Conservation (phyloP, 2,797 vertebrate species). For the Distichodus sexfasciatus region DNA sequence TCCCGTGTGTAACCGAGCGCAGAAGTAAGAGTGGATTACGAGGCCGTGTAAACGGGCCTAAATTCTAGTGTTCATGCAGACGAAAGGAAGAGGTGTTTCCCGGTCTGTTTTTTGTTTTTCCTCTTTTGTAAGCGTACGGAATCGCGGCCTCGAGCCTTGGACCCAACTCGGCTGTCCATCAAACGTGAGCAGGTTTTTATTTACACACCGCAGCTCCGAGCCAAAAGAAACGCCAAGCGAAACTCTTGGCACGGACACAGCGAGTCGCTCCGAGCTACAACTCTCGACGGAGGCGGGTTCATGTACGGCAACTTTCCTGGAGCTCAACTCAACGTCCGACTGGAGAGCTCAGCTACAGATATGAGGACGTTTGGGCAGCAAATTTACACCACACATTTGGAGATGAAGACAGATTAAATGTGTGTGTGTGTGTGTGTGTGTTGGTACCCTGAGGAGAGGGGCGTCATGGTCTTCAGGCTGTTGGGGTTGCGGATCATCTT, state of each 20-base stretch:
- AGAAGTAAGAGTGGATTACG: too few relatives aligned
- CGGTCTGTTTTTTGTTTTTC: constrained; percentile 64
- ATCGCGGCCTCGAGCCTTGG: constrained; percentile 59
- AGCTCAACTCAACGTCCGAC: too few relatives aligned
- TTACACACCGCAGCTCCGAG: constrained; percentile 67
- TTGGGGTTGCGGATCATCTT: constrained; percentile 99
- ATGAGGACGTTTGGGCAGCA: too few relatives aligned
- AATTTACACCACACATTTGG: too few relatives aligned
- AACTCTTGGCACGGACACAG: constrained; percentile 51
- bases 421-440: not conserved
- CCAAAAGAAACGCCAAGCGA: constrained; percentile 67
- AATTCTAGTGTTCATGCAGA: constrained; percentile 38
- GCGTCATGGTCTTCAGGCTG: constrained; percentile 96
- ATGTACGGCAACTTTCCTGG: too few relatives aligned
- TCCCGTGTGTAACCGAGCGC: too few relatives aligned
- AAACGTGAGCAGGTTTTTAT: constrained; percentile 69
- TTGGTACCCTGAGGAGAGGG: constrained; percentile 89
- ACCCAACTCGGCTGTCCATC: constrained; percentile 62
- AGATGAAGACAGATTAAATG: not conserved
- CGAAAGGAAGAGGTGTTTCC: constrained; percentile 51
- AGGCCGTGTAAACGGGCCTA: too few relatives aligned
- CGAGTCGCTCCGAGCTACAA: too few relatives aligned
- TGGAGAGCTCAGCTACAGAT: too few relatives aligned
- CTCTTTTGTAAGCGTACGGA: constrained; percentile 58
- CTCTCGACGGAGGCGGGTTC: too few relatives aligned